phyloP scores from a whole-genome alignment of 2,113 vertebrate species.

The Ctenomys sociabilis region DNA sequence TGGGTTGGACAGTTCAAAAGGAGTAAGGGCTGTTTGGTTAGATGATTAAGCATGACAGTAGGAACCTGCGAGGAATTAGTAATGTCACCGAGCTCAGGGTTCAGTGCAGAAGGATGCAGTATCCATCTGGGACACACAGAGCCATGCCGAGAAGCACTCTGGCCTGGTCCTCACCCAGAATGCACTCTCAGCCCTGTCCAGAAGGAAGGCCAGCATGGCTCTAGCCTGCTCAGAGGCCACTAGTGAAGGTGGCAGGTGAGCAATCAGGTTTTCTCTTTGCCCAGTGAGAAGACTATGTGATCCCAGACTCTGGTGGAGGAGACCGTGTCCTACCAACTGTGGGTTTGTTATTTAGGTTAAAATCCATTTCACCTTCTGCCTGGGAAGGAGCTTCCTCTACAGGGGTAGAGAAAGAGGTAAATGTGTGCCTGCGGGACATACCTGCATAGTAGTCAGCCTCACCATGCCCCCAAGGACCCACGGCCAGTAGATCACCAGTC shows the following conservation, averaged over 20 bases:
- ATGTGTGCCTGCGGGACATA: not conserved
- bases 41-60: not conserved
- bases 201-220: not conserved
- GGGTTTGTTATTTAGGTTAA: not conserved
- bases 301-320: not conserved
- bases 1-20: not conserved
- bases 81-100: not conserved
- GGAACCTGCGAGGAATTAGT: not conserved
- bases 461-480: fast-evolving
- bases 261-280: not conserved
- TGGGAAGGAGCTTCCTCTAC: not conserved
- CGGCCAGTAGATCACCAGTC: not conserved
- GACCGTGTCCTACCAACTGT: not conserved
- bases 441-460: fast-evolving
- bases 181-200: too few relatives aligned
- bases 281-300: not conserved
- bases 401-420: not conserved
- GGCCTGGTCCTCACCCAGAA: not conserved
- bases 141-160: not conserved
- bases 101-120: not conserved
- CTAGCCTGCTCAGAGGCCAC: not conserved
- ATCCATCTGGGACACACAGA: not conserved
- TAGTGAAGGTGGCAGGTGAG: not conserved
- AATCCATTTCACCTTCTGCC: not conserved
- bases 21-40: not conserved